Evolutionary conservation across 2,888 invertebrate species (phyloP), one percentile per base, ranked within the genome.

Genomic region (Arrhopalites spinosus): DNA sequence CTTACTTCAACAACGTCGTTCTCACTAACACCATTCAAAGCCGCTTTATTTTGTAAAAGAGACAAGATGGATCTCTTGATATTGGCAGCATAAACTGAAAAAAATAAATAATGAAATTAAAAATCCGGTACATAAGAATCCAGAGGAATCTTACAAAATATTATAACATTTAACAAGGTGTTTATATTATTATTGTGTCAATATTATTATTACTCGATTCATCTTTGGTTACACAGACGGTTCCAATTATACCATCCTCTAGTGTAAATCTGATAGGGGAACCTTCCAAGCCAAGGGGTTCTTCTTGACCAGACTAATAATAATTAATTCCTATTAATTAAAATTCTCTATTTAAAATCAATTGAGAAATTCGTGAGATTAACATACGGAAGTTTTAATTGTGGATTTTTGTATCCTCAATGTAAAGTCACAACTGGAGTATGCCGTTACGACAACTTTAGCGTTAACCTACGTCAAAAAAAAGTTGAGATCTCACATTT

Each of bases 21-120:
- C 1, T 67, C 74, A 17, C 43, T 59, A 8, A 50, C 61, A 13
- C 75, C 75, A 3, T 68, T 1, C 0, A 74, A 20, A 45, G 74
- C 74, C n/a, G n/a, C n/a, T 30, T 75, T 75, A 36, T 75, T 75
- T 85, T 94, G 93, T 84, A 95, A 88, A 78, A 93, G 85, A 0
- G 96, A 95, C 74, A 95, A 89, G 79, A 96, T 89, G 5, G 93
- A 95, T 79, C 96, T 90, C 87, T 97, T 97, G 85, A 96, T 90
- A 87, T 97, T 96, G 73, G 96, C 89, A 0, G 93, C 91, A 84
- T 91, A 91, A 25, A 90, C 89, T 0, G 90, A n/a, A n/a, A n/a
- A n/a, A n/a, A n/a, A n/a, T n/a, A n/a, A n/a, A n/a, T n/a, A n/a
- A n/a, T n/a, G n/a, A n/a, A n/a, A n/a, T n/a, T n/a, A n/a, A n/a